Conservation (phyloP, 2,797 vertebrate species). For the Remorina albescens region DNA sequence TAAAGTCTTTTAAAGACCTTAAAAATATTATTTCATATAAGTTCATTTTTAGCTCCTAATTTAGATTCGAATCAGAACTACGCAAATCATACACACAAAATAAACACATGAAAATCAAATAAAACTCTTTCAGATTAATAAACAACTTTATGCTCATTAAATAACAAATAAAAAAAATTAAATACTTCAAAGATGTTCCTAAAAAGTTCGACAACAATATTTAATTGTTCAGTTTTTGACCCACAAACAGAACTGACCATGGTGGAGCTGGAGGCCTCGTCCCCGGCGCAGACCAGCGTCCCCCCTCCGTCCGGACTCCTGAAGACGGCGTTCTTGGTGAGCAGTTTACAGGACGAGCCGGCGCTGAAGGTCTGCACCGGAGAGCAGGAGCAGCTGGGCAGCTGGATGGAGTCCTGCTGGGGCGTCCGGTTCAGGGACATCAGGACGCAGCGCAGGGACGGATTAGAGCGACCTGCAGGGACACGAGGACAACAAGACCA, state of each 20-base stretch:
- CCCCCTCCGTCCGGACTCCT: constrained; percentile 86
- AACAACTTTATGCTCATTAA: no score
- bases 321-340: constrained; percentile 96
- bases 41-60: no score
- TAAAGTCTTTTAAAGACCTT: no score
- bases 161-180: no score
- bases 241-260: constrained; percentile 80
- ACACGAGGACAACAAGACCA: not conserved
- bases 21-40: no score
- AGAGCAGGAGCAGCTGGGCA: constrained; percentile 87
- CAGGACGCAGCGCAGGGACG: constrained; percentile 88
- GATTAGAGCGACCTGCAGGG: constrained; percentile 89
- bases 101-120: no score
- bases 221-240: no score
- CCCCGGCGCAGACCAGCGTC: constrained; percentile 92
- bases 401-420: constrained; percentile 77
- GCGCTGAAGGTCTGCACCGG: constrained; percentile 91
- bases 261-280: constrained; percentile 93
- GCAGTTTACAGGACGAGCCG: constrained; percentile 92
- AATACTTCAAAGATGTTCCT: no score
- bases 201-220: no score
- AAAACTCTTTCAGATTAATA: not conserved
- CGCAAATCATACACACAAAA: no score
- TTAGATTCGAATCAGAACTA: no score
- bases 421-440: constrained; percentile 90